Conservation (phyloP, 2,888 invertebrate species). For the Drosophila mettleri region DNA sequence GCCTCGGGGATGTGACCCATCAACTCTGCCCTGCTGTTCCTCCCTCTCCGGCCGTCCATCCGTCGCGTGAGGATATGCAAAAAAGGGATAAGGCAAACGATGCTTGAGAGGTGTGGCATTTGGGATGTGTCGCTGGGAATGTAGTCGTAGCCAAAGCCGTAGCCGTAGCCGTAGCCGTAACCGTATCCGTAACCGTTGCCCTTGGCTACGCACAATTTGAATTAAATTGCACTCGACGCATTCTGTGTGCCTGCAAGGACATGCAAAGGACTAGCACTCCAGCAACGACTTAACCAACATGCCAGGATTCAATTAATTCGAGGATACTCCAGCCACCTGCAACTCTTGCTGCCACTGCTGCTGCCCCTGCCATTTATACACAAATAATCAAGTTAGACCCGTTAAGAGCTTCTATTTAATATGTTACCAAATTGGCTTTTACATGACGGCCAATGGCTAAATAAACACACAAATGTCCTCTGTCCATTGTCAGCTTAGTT, state of each 20-base stretch:
- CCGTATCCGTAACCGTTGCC: constrained; percentile 57
- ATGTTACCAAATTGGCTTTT: constrained; percentile 47
- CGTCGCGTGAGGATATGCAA: neutral
- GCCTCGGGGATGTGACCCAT: constrained; percentile 41
- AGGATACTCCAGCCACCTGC: constrained; percentile 35
- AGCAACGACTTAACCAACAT: constrained; percentile 23
- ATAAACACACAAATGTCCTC: constrained; percentile 2
- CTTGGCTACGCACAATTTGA: constrained; percentile 78
- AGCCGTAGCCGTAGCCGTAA: constrained; percentile 51
- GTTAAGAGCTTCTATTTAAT: constrained; percentile 31
- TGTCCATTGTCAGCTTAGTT: constrained; percentile 15
- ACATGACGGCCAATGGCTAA: constrained; percentile 11
- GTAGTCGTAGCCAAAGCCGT: constrained; percentile 30
- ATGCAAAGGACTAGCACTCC: constrained; percentile 3
- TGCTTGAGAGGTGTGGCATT: neutral
- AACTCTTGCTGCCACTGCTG: neutral
- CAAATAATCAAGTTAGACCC: constrained; percentile 45
- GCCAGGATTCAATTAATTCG: constrained; percentile 53
- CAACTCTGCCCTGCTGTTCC: neutral
- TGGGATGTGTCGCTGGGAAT: constrained; percentile 9
- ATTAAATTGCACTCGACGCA: constrained; percentile 78
- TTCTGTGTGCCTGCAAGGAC: constrained; percentile 41
- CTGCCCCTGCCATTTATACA: constrained; percentile 18
- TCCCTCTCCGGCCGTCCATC: no score
- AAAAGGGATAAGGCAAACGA: constrained; percentile 1